Evolutionary conservation across 2,797 vertebrate species (phyloP).

Genomic region (Cryptoblepharus egeriae): DNA sequence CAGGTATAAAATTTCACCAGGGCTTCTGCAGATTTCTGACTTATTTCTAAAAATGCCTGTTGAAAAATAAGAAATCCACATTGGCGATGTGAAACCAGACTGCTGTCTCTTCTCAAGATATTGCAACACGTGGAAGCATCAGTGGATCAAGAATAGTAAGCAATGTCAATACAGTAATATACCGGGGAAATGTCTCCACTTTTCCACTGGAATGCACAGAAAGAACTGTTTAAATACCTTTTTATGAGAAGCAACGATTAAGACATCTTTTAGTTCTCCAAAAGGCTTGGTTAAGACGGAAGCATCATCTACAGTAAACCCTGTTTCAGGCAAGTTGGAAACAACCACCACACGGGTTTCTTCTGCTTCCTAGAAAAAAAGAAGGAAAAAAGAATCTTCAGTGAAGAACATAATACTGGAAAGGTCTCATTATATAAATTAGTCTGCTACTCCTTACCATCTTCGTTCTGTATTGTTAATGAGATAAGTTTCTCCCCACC

Average conservation of each 20-base stretch:
- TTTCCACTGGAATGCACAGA: fast-evolving
- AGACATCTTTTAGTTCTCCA: conserved; percentile 78
- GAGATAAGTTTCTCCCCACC: background rate
- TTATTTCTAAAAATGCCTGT: conserved; percentile 84
- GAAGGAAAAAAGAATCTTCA: background rate
- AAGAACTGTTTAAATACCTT: conserved; percentile 73
- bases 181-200: background rate
- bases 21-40: conserved; percentile 79
- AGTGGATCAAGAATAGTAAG: background rate
- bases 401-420: background rate
- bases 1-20: conserved; percentile 86
- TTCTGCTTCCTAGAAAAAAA: conserved; percentile 69
- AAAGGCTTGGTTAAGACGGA: conserved; percentile 79
- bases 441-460: background rate
- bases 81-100: background rate
- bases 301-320: conserved; percentile 79
- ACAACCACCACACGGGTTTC: conserved; percentile 80
- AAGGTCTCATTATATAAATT: no score
- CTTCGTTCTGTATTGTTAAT: no score
- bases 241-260: conserved; percentile 78
- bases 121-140: background rate
- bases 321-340: conserved; percentile 81
- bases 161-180: fast-evolving
- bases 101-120: background rate
- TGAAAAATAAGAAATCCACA: conserved; percentile 12